Base-by-base conservation (phyloP, 2,797 vertebrate species). In the Pteronotus mesoamericanus region DNA sequence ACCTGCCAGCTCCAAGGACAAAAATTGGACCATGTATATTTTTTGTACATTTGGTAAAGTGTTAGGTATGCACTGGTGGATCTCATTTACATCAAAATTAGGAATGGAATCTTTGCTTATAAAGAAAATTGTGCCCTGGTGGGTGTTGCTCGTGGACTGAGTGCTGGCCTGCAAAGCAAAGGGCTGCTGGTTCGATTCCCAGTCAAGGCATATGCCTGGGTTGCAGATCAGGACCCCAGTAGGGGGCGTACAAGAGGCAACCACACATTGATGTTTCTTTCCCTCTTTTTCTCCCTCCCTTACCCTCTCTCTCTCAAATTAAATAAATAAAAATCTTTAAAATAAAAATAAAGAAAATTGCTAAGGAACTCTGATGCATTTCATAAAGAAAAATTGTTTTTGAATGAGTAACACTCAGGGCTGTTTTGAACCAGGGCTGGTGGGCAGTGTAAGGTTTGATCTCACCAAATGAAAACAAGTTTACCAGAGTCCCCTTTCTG, bases 341-440 rank as follows among this genome's bases (percentile, higher is more conserved):
- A n/a, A n/a, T n/a, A n/a, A n/a, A n/a, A n/a, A 89, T 82, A 88
- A 88, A 92, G 24, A 39, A 92, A 85, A 83, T 10, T 71, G n/a
- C 42, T 74, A 61, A 94, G 61, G 77, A 55, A 4, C 34, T 91
- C 55, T 46, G 57, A 84, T 29, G 9, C 26, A 55, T 37, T 44
- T 59, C n/a, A n/a, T n/a, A 74, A 44, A 89, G 78, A 39, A 22
- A 34, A 29, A 7, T 1, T 80, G 66, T 59, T 69, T 82, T 94
- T 39, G 9, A 59, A 64, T 19, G 72, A 51, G 12, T 71, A 69
- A 94, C 9, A 69, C 2, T 83, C 4, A 24, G 24, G 29, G 42
- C 15, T 34, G 53, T 89, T 68, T 46, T n/a, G 46, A 91, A 78
- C 15, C 37, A 51, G 2, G 19, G 1, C 29, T 71, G 5, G 4